A percentile compares a stretch with the other conserved stretches of the same genome.
Evolutionary conservation across 2,888 invertebrate genomes (phyloP).

Genomic region (Melinaea menophilus): DNA sequence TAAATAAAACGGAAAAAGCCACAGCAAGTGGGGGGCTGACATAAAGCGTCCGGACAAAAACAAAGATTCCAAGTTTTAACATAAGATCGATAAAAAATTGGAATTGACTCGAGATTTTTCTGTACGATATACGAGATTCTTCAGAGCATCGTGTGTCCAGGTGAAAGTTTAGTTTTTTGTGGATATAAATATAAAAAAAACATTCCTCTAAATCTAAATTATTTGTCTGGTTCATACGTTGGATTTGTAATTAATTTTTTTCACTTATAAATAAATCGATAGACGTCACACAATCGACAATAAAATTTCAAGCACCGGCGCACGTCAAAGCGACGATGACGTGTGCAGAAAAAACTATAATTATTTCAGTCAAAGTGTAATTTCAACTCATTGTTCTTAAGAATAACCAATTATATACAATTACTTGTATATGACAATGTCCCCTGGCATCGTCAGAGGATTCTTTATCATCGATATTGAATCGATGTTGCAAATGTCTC

Average conservation of each 20-base stretch:
- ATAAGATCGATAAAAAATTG: slow-evolving; percentile 46
- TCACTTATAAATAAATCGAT: slow-evolving; percentile 31
- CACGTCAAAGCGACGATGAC: slow-evolving; percentile 59
- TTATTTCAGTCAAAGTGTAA: slow-evolving; percentile 74
- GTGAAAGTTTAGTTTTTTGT: slow-evolving; percentile 5
- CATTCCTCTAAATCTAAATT: neutral
- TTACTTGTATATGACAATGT: slow-evolving; percentile 75
- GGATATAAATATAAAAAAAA: slow-evolving; percentile 7
- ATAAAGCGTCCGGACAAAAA: slow-evolving; percentile 67
- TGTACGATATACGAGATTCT: slow-evolving; percentile 33
- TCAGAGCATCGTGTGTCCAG: slow-evolving; percentile 22
- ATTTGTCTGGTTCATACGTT: neutral
- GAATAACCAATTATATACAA: slow-evolving; percentile 78
- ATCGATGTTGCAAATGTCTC: slow-evolving; percentile 60
- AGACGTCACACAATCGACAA: slow-evolving; percentile 39
- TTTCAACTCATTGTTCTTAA: slow-evolving; percentile 75
- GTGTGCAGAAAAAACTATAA: slow-evolving; percentile 62
- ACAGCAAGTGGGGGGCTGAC: slow-evolving; percentile 67
- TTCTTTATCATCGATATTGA: slow-evolving; percentile 67
- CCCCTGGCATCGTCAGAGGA: slow-evolving; percentile 48
- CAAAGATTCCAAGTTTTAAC: slow-evolving; percentile 51
- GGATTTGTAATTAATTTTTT: slow-evolving; percentile 8
- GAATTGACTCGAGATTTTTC: slow-evolving; percentile 41
- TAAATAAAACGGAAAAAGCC: slow-evolving; percentile 69
- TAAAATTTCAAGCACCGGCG: slow-evolving; percentile 56